These are phyloP conservation scores for Drosophila lini DNA, from an alignment of 1,140 invertebrate genomes.

Conservation along the genomic window DNA sequence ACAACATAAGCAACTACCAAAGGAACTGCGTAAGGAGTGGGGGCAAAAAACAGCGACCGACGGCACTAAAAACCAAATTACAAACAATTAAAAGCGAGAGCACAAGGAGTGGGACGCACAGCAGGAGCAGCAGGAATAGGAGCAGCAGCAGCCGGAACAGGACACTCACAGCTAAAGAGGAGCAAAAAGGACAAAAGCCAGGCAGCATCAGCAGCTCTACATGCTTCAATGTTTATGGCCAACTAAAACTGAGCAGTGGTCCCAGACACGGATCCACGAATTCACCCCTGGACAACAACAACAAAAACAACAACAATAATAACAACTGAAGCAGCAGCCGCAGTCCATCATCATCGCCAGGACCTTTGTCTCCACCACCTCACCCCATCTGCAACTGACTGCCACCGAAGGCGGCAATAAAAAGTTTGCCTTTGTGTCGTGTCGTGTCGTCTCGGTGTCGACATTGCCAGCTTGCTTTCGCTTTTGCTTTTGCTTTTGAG, in stretches of 20 bases:
- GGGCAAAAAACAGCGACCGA: conserved; percentile 19
- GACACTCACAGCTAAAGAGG: neutral
- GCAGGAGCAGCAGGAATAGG: neutral
- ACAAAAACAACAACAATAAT: conserved; percentile 10
- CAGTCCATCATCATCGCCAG: conserved; percentile 24
- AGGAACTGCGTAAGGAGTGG: conserved; percentile 13
- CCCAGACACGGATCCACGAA: conserved; percentile 18
- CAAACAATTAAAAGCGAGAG: conserved; percentile 74
- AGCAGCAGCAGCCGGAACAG: conserved; percentile 7
- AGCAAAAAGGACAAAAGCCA: conserved; percentile 21
- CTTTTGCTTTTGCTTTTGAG: conserved; percentile 4
- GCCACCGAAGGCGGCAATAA: conserved; percentile 55
- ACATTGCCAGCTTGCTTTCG: conserved; percentile 14
- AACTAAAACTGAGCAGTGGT: conserved; percentile 72
- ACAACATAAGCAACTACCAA: conserved; percentile 17
- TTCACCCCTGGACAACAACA: conserved; percentile 9
- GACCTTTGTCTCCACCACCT: conserved; percentile 8
- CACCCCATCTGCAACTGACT: conserved; percentile 14
- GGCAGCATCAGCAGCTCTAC: conserved; percentile 9
- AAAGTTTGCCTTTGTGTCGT: conserved; percentile 53
- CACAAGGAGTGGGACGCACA: conserved; percentile 44
- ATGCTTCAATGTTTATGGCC: conserved; percentile 63
- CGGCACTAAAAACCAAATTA: conserved; percentile 77
- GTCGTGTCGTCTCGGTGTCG: conserved; percentile 30
- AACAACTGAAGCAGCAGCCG: conserved; percentile 8